Conservation (phyloP, 2,113 vertebrate species). For the Furnarius figulus region DNA sequence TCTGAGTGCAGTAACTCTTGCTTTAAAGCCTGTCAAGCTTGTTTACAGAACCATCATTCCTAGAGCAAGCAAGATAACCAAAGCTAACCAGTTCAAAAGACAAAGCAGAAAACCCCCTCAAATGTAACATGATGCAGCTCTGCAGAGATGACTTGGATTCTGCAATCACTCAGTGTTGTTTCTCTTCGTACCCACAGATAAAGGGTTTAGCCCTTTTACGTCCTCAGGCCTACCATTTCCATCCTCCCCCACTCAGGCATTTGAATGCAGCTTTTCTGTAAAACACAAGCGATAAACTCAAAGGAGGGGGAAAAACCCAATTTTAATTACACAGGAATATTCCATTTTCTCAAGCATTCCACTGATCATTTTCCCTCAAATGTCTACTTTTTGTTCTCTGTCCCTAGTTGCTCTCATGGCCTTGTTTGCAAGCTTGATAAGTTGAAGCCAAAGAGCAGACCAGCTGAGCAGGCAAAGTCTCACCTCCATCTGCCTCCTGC, state of each 20-base stretch:
- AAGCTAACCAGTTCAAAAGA: not conserved
- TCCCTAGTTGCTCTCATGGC: not conserved
- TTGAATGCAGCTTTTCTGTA: not conserved
- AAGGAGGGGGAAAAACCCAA: not conserved
- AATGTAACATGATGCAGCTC: not conserved
- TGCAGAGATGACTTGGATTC: not conserved
- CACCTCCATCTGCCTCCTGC: not conserved
- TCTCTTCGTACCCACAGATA: not conserved
- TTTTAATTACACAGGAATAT: fast-evolving
- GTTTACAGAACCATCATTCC: not conserved
- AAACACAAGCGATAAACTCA: not conserved
- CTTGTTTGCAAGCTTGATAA: not conserved
- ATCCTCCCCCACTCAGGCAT: not conserved
- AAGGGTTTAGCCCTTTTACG: not conserved
- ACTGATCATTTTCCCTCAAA: not conserved
- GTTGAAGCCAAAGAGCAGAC: not conserved
- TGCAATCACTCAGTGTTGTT: not conserved
- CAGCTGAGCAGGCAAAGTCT: not conserved
- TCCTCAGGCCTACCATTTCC: not conserved
- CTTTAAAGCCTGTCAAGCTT: not conserved
- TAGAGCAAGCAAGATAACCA: not conserved
- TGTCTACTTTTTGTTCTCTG: not conserved
- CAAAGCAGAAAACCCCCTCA: not conserved
- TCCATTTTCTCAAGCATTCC: not conserved
- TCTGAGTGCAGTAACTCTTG: not conserved